A percentile compares a stretch with the other conserved stretches of the same genome.
phyloP scores from a whole-genome alignment of 2,797 vertebrate genomes.

The Xiphophorus birchmanni region DNA sequence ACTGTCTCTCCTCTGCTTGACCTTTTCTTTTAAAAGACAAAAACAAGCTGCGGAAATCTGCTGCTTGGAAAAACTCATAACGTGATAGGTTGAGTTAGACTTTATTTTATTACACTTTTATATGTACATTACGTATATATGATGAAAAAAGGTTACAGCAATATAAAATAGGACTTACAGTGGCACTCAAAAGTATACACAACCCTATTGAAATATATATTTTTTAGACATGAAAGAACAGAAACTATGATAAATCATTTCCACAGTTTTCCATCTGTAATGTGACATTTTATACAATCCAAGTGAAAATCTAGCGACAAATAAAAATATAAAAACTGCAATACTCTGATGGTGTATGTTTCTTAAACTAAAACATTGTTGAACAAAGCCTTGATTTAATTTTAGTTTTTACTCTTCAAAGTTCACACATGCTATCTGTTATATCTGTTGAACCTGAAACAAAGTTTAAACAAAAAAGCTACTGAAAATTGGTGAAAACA shows the following conservation, averaged over 20 bases:
- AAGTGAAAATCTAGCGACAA: not conserved
- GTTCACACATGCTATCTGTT: not conserved
- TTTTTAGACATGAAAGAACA: not conserved
- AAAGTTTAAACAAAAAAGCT: not conserved
- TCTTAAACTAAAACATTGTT: not conserved
- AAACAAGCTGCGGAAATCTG: not conserved
- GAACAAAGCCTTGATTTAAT: not conserved
- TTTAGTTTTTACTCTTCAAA: not conserved
- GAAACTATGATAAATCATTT: not conserved
- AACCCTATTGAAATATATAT: not conserved
- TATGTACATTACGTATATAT: not conserved
- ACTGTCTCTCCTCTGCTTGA: not conserved
- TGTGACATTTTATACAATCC: not conserved
- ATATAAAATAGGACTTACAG: not conserved
- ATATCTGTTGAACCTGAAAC: not conserved
- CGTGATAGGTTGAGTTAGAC: not conserved
- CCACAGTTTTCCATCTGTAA: not conserved
- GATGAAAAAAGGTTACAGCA: not conserved
- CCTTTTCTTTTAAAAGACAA: constrained; percentile 5
- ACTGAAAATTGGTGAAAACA: not conserved
- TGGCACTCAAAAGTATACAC: not conserved
- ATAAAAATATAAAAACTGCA: not conserved
- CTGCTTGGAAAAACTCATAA: not conserved
- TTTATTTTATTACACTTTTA: not conserved
- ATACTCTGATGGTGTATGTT: not conserved